Evolutionary conservation across 2,888 invertebrate genomes (phyloP), one percentile per base, ranked within the genome.

Genomic region (Eupithecia insigniata): DNA sequence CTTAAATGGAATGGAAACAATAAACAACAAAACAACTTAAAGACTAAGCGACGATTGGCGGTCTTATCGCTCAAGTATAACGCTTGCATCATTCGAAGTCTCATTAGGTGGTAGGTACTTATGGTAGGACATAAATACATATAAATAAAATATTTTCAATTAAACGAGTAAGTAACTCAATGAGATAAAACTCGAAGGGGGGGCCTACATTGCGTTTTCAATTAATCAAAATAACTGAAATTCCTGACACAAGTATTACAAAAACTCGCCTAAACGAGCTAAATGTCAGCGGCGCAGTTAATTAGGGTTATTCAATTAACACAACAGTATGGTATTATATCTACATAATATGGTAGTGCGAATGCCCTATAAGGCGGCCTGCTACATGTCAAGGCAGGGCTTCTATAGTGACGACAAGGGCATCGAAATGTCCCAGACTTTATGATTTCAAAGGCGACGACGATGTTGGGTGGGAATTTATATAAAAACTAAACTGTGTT

Each of bases 271-370:
- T 73, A 69, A 72, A 75, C 28, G 66, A 46, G 73, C 62, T 34
- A 62, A 73, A 74, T 71, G 70, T 69, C 69, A 69, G 69, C 74
- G 32, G 58, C 43, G 61, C 30, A 22, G 22, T 74, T 75, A 79
- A 76, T 77, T 72, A 72, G 76, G 71, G 76, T 76, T 78, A 79
- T 78, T 76, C 74, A 77, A 78, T 77, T 79, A 78, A 72, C 76
- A 55, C 71, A 5, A 65, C 39, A 68, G 69, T 65, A 62, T 28
- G 39, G 61, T 32, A 51, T 68, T 65, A 46, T 51, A n/a, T n/a
- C n/a, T n/a, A n/a, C n/a, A n/a, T n/a, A n/a, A 55, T 70, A 66
- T 69, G 67, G 55, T 62, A 58, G 69, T 71, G 71, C 65, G 60
- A 76, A 76, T 62, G 75, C 79, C 79, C 77, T 78, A 76, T 69